A percentile compares a stretch with the other conserved stretches of the same genome.
Conservation (phyloP, 2,113 vertebrate species). For the Archocentrus centrarchus region DNA sequence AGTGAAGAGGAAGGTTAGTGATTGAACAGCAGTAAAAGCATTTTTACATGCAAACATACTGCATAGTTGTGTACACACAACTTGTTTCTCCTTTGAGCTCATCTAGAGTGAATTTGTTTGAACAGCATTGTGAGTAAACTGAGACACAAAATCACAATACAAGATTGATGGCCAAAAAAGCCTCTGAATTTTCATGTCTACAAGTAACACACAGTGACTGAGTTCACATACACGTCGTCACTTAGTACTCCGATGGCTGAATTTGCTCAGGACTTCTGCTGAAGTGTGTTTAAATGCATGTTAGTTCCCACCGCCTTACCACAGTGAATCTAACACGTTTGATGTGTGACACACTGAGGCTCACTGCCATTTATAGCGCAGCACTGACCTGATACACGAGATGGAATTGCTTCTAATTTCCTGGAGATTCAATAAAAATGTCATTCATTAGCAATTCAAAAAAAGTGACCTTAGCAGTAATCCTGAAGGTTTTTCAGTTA, state of each 20-base stretch:
- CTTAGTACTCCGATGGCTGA: not conserved
- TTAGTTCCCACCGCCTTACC: not conserved
- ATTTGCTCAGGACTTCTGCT: not conserved
- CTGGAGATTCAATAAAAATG: conserved; percentile 36
- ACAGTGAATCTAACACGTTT: not conserved
- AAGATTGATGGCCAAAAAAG: not conserved
- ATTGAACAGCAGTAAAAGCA: not conserved
- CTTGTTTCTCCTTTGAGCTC: no score
- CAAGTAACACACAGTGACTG: not conserved
- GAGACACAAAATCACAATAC: not conserved
- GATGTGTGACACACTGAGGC: not conserved
- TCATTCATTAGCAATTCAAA: conserved; percentile 39
- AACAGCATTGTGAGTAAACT: not conserved
- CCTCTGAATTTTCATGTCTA: not conserved
- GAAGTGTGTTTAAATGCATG: not conserved
- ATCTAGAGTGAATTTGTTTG: not conserved
- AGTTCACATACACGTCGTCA: not conserved
- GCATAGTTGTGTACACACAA: no score
- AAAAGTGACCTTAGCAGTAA: not conserved
- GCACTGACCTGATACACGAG: conserved; percentile 47
- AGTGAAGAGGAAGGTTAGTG: not conserved
- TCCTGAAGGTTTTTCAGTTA: not conserved
- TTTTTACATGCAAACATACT: not conserved
- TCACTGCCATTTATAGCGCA: conserved; percentile 58
- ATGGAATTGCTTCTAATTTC: conserved; percentile 51